Evolutionary conservation across 2,797 vertebrate species (phyloP).

Genomic region (Capromys pilorides): DNA sequence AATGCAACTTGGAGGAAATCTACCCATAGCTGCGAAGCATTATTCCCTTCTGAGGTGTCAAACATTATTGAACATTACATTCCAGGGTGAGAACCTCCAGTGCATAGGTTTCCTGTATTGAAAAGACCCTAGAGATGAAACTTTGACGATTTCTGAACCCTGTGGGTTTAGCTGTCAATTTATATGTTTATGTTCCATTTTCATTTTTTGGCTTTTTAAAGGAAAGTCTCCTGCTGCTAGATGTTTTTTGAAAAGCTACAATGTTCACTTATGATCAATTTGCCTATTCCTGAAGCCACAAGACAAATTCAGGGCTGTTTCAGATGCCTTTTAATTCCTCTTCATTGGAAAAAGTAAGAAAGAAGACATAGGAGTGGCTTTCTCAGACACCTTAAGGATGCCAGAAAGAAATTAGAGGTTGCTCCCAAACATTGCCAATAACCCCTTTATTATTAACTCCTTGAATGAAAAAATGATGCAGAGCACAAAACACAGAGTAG

Average conservation of each 20-base stretch:
- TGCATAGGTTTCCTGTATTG: neutral
- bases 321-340: neutral
- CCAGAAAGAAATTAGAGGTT: neutral
- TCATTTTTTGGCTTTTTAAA: conserved; percentile 15
- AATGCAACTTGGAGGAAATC: conserved; percentile 5
- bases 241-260: conserved; percentile 15
- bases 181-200: conserved; percentile 30
- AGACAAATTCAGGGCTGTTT: neutral
- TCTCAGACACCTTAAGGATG: neutral
- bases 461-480: neutral
- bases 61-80: neutral
- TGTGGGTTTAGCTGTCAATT: neutral
- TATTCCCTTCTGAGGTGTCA: neutral
- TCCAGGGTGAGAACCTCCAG: neutral
- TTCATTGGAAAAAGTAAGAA: neutral
- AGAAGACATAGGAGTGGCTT: neutral
- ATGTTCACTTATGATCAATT: conserved; percentile 42
- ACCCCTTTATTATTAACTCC: neutral
- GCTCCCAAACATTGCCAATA: neutral
- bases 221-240: neutral
- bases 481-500: neutral
- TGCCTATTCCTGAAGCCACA: conserved; percentile 41
- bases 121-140: neutral
- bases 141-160: neutral
- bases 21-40: neutral